phyloP scores from a whole-genome alignment of 2,113 vertebrate species.

The Elephantulus edwardii region DNA sequence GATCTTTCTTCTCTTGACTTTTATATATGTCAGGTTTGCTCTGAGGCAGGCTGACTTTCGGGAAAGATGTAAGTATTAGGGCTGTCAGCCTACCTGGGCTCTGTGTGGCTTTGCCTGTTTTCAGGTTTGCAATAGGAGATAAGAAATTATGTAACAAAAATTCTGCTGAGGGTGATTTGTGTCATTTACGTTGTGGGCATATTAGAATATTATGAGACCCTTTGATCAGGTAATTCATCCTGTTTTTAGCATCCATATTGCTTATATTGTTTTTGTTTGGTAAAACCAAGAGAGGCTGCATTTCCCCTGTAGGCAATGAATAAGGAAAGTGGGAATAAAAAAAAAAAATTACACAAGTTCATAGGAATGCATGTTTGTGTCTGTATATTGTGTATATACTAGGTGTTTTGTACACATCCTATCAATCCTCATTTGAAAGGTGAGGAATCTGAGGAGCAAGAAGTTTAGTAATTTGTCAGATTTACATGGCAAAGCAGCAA shows the following conservation, averaged over 20 bases:
- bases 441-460: constrained; percentile 25
- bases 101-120: background rate
- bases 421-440: constrained; percentile 33
- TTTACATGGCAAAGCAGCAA: background rate
- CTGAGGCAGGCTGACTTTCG: constrained; percentile 1
- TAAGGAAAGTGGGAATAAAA: background rate
- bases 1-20: background rate
- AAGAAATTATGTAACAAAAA: background rate
- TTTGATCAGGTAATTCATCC: background rate
- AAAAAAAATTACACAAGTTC: background rate
- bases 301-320: background rate
- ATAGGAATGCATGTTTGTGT: background rate
- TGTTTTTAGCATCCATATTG: background rate
- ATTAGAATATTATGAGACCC: constrained; percentile 1
- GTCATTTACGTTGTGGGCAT: background rate
- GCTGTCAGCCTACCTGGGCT: background rate
- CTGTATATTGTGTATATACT: background rate
- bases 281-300: background rate
- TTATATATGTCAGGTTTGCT: background rate
- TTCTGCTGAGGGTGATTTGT: background rate
- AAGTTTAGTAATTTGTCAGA: constrained; percentile 10
- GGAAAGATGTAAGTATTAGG: background rate
- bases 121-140: background rate
- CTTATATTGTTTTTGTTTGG: background rate
- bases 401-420: constrained; percentile 1